Base-by-base conservation (phyloP, 2,113 vertebrate species). In the Axis porcinus region DNA sequence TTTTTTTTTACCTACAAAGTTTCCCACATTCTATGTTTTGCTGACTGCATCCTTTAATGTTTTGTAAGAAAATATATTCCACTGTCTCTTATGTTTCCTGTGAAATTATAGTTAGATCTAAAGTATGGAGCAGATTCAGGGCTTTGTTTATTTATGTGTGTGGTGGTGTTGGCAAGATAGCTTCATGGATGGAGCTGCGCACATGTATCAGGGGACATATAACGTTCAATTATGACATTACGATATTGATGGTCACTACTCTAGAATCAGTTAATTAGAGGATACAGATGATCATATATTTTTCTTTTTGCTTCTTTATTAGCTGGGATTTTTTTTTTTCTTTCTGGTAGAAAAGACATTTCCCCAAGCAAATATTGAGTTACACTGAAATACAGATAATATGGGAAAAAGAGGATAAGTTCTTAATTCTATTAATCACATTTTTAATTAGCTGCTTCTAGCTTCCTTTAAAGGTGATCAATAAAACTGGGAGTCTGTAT, bases 11-110 rank as follows among this genome's bases (percentile, higher is more conserved):
- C 28, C 10, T 86, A 79, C 70, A 82, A 55, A 86, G 2, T 91
- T 92, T 94, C 70, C 62, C 70, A 85, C 33, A 95, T 83, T 88
- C 76, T 91, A 50, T 12, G 60, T 82, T 96, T 76, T 94, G 58
- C 60, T 58, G n/a, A 83, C 58, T 86, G 10, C 6, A 86, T 89
- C 14, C 16, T 95, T 17, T 2, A 9, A 17, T 36, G 10, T 27
- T 78, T 86, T 94, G 28, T 45, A 45, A 86, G 86, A 93, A 96
- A 94, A 89, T n/a, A 60, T 27, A 52, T 57, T 58, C 28, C 43
- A 82, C 40, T 82, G 40, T 93, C n/a, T 60, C 15, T 67, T 58
- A 40, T 25, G 58, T 28, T 86, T 96, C 57, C 89, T n/a, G 27
- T 67, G 84, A 91, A 91, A 36, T 19, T 19, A 17, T 21, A 67